A percentile compares a stretch with the other conserved stretches of the same genome.
These are phyloP conservation scores for Drosophila yakuba DNA, from an alignment of 1,140 invertebrate genomes.

Conservation along the genomic window DNA sequence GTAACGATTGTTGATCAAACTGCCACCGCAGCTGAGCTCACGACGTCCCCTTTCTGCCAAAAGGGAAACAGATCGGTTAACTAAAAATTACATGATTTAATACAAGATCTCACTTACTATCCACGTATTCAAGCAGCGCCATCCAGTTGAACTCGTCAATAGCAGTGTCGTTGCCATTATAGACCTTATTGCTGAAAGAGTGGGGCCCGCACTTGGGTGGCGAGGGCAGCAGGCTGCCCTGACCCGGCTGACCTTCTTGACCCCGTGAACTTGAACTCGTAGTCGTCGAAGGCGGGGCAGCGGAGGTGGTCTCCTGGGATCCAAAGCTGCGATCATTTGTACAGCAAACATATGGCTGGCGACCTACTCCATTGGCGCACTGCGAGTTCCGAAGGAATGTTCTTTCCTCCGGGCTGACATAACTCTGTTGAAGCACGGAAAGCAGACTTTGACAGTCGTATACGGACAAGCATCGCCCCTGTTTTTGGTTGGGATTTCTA, in stretches of 20 bases:
- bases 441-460: conserved; percentile 71
- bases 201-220: conserved; percentile 65
- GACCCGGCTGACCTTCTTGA: conserved; percentile 15
- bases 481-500: conserved; percentile 64
- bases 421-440: conserved; percentile 33
- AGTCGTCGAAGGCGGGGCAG: conserved; percentile 5
- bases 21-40: conserved; percentile 86
- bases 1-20: conserved; percentile 87
- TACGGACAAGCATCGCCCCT: conserved; percentile 66
- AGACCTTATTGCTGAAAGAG: conserved; percentile 63
- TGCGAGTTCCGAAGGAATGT: conserved; percentile 59
- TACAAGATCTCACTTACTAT: conserved; percentile 45
- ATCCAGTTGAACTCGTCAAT: conserved; percentile 88
- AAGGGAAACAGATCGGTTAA: not conserved
- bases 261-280: conserved; percentile 15
- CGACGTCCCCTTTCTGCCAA: conserved; percentile 58
- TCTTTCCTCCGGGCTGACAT: conserved; percentile 32
- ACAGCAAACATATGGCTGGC: conserved; percentile 68
- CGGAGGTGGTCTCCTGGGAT: conserved; percentile 6
- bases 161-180: conserved; percentile 82
- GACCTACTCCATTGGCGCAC: conserved; percentile 65
- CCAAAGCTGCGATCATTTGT: conserved; percentile 41
- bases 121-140: conserved; percentile 86
- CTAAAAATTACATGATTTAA: not conserved
- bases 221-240: conserved; percentile 49